Evolutionary conservation across 2,888 invertebrate species (phyloP).

Genomic region (Tethea ocularis): DNA sequence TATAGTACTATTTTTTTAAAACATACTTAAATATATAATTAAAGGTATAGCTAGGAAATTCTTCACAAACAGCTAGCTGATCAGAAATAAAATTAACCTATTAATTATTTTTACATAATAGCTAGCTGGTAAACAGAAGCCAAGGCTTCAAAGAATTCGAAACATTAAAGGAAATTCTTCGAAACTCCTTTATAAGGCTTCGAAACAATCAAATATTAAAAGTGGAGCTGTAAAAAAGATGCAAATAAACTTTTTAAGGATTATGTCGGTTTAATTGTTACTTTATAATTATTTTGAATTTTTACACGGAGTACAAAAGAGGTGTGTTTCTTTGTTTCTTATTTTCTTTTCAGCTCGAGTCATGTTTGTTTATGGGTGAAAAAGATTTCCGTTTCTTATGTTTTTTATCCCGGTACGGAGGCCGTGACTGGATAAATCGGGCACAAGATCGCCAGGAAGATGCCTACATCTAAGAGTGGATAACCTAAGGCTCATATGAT

Average conservation of each 20-base stretch:
- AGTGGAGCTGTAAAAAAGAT: neutral
- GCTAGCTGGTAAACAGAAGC: neutral
- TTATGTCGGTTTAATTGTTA: neutral
- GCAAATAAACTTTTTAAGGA: neutral
- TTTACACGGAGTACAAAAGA: neutral
- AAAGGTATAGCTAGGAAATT: too few species aligned
- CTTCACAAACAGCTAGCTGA: too few species aligned
- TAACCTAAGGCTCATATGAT: too few species aligned
- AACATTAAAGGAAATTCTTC: neutral
- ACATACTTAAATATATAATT: too few species aligned
- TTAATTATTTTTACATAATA: neutral
- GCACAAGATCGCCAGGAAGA: too few species aligned
- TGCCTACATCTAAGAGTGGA: too few species aligned
- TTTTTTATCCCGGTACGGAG: neutral
- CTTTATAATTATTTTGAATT: neutral
- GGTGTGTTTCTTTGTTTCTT: neutral
- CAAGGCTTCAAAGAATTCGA: neutral
- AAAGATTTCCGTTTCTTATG: neutral
- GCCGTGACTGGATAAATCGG: too few species aligned
- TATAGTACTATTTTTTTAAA: too few species aligned
- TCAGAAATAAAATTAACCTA: neutral
- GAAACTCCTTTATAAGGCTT: neutral
- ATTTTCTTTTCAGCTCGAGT: neutral
- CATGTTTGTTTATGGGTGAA: neutral
- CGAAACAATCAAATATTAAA: neutral